Conservation (phyloP, 1,140 invertebrate genomes). For the Drosophila guanche region DNA sequence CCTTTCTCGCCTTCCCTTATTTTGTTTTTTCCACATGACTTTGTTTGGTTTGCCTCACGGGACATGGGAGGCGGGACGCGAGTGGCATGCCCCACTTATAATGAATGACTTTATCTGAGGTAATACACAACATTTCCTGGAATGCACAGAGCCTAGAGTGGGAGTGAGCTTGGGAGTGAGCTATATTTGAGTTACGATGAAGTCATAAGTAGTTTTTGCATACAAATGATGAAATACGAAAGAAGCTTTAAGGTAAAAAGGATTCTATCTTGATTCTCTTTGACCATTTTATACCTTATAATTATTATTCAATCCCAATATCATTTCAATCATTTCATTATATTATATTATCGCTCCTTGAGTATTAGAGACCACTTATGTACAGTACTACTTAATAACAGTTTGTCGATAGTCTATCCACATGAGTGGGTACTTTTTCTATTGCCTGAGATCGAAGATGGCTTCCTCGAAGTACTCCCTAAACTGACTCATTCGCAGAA, state of each 20-base stretch:
- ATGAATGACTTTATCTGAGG: constrained; percentile 20
- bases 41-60: constrained; percentile 51
- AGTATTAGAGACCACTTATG: no score
- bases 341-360: no score
- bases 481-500: constrained; percentile 23
- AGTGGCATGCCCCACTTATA: not conserved
- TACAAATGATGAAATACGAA: no score
- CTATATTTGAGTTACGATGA: not conserved
- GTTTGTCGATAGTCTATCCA: not conserved
- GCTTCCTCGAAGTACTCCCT: constrained; percentile 31
- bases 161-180: not conserved
- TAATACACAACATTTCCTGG: constrained; percentile 1
- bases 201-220: not conserved
- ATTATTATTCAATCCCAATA: no score
- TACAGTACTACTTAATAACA: not conserved
- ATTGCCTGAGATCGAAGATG: constrained; percentile 1
- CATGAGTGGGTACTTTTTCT: not conserved
- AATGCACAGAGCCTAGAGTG: not conserved
- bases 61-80: not conserved
- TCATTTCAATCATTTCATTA: no score
- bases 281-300: no score
- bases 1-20: constrained; percentile 1
- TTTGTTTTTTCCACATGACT: constrained; percentile 6
- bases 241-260: no score
- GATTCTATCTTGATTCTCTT: no score